Base-by-base conservation (phyloP, 2,113 vertebrate species). In the Motacilla alba region DNA sequence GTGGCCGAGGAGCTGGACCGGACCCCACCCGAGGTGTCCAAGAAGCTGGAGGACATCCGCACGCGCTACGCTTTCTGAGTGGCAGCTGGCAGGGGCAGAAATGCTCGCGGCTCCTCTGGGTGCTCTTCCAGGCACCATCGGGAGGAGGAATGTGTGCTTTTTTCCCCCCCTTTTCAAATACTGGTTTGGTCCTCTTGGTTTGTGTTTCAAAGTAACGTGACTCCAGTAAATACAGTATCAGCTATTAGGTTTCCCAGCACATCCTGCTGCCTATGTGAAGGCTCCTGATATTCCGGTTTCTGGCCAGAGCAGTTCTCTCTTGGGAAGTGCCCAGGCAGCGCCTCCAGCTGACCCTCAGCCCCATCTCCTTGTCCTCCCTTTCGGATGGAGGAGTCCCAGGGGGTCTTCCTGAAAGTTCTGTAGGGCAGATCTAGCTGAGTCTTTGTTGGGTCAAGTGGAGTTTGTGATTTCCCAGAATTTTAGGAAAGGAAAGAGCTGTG, bases 1-100 rank as follows among this genome's bases (percentile, higher is more conserved):
- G 99, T 99, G 64, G 99, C 99, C 0, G 99, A 99, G 89, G 99
- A 99, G 96, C 97, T 99, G 90, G 99, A 99, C 97, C 94, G 99
- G 84, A 99, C 99, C 7, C 99, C 99, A 1, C 99, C 99, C 0
- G 99, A 99, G 87, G 99, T 99, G 66, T 99, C 99, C 41, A 99
- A 99, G 98, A 99, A 99, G 87, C 98, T 99, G 92, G 99, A 99
- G 92, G 99, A 99, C 96, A 99, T 99, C 73, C 99, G 99, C 87
- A 99, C 99, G 0, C 99, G 99, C 89, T 99, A 99, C 3, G 99
- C 99, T 17, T 99, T 99, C 97, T 99, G 98, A 98, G 93, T 7
- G 2, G 58, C 49, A 14, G 68, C 68, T 63, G 35, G 56, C 84
- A 87, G 85, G 60, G 77, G 75, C 86, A 11, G 62, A 31, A 31